Conservation (phyloP, 1,140 invertebrate genomes). For the Sesamia nonagrioides region DNA sequence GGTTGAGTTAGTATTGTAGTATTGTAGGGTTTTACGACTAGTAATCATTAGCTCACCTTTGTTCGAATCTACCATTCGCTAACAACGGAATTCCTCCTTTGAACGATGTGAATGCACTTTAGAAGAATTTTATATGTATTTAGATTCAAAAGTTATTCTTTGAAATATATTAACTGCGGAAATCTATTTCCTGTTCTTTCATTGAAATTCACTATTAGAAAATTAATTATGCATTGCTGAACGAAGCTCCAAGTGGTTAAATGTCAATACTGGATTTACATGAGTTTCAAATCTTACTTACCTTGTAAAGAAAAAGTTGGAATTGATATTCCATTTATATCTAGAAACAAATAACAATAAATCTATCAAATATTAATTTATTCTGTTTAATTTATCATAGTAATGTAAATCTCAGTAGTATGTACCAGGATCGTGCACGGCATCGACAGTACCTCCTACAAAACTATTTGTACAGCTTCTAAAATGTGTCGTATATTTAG, state of each 20-base stretch:
- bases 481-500: conserved; percentile 8
- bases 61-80: conserved; percentile 10
- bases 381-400: conserved; percentile 1
- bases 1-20: conserved; percentile 39
- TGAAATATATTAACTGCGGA: conserved; percentile 15
- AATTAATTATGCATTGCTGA: conserved; percentile 20
- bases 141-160: not conserved
- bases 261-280: conserved; percentile 3
- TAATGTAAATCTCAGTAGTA: not conserved
- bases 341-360: not conserved
- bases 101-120: not conserved
- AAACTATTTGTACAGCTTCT: not conserved
- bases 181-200: conserved; percentile 21
- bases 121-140: not conserved
- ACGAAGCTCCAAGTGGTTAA: not conserved
- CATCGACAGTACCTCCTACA: not conserved
- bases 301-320: conserved; percentile 8
- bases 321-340: not conserved
- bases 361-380: conserved; percentile 3
- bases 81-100: not conserved
- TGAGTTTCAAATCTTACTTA: not conserved
- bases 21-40: conserved; percentile 32
- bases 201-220: conserved; percentile 22
- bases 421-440: not conserved
- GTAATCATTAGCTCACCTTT: conserved; percentile 37